These are phyloP conservation scores for Catocala sponsa DNA, from an alignment of 2,888 invertebrate species.

Conservation along the genomic window DNA sequence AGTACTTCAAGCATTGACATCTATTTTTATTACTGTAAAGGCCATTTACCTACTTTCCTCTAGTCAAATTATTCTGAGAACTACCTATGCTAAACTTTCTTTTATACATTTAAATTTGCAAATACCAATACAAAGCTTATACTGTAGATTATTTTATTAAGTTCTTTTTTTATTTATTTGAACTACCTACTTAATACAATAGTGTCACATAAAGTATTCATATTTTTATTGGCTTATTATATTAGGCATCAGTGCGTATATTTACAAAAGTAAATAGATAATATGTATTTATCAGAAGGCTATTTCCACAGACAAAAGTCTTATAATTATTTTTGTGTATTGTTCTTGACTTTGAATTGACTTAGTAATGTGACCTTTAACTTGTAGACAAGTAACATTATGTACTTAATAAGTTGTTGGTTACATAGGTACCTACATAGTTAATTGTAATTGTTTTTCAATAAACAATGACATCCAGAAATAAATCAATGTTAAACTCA, in stretches of 20 bases:
- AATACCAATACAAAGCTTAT: not conserved
- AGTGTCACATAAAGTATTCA: too few species aligned
- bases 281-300: too few species aligned
- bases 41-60: constrained; percentile 19
- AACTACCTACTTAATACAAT: too few species aligned
- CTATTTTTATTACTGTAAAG: constrained; percentile 23
- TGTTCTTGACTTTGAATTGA: constrained; percentile 16
- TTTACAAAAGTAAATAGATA: too few species aligned
- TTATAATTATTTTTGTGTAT: not conserved
- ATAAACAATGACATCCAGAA: too few species aligned
- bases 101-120: not conserved
- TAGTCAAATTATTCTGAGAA: constrained; percentile 8
- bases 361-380: not conserved
- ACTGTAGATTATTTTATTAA: not conserved
- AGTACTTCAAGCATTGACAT: constrained; percentile 2
- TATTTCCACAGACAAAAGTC: not conserved
- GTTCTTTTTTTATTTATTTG: too few species aligned
- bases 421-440: too few species aligned
- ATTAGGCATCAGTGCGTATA: too few species aligned
- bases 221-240: too few species aligned
- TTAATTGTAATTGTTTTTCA: too few species aligned
- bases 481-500: too few species aligned
- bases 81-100: constrained; percentile 11
- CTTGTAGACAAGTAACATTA: not conserved
- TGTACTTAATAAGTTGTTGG: not conserved